Percentiles rank a stretch among this genome's conserved stretches.
These are phyloP conservation scores for Agelastica alni DNA, from an alignment of 2,888 invertebrate genomes.

Conservation along the genomic window DNA sequence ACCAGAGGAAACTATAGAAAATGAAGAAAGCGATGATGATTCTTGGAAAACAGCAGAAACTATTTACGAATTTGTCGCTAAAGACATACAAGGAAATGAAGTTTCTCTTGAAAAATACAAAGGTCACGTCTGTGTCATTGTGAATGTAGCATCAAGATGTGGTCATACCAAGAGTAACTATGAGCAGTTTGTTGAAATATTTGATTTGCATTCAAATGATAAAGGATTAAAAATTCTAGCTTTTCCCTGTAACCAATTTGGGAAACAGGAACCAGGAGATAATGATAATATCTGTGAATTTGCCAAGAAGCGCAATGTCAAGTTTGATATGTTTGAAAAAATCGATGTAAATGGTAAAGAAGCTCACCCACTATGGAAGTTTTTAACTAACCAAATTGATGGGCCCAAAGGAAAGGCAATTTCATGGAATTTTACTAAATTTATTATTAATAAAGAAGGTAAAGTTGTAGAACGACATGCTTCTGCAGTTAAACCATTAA, in stretches of 20 bases:
- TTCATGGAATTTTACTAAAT: conserved; percentile 90
- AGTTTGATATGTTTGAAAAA: conserved; percentile 75
- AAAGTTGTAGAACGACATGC: conserved; percentile 67
- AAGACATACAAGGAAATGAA: conserved; percentile 80
- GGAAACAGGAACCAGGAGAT: conserved; percentile 69
- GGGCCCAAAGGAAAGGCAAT: conserved; percentile 66
- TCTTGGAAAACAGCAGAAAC: conserved; percentile 70
- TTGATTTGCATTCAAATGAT: conserved; percentile 69
- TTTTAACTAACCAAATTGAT: conserved; percentile 61
- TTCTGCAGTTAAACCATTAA: conserved; percentile 55
- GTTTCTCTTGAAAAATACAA: conserved; percentile 78
- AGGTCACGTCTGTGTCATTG: conserved; percentile 80
- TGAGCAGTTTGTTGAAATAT: conserved; percentile 73
- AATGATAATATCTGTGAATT: conserved; percentile 68
- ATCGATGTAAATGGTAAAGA: conserved; percentile 70
- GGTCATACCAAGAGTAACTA: conserved; percentile 83
- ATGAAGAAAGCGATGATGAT: conserved; percentile 70
- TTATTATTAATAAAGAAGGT: conserved; percentile 75
- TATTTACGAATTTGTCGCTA: conserved; percentile 80
- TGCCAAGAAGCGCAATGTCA: conserved; percentile 65
- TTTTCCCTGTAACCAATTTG: conserved; percentile 88
- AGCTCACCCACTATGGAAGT: conserved; percentile 70
- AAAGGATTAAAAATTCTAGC: conserved; percentile 78
- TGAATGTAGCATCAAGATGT: conserved; percentile 88
- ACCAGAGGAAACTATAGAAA: neutral